Conservation (phyloP, 2,888 invertebrate species). For the Scaptomyza polygonia region DNA sequence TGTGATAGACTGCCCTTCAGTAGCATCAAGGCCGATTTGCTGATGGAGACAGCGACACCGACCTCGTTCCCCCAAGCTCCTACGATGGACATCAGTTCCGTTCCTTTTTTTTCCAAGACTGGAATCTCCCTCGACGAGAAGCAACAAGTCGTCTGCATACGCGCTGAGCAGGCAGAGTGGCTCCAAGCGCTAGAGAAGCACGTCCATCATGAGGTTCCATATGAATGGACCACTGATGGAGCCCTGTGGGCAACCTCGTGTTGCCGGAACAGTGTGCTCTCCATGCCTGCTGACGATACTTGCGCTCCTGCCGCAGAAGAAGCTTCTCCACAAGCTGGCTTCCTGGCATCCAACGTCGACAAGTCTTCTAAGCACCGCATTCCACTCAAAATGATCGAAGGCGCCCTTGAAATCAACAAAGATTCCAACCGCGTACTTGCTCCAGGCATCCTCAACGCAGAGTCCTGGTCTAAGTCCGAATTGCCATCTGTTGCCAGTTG, state of each 20-base stretch:
- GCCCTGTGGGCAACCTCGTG: slow-evolving; percentile 31
- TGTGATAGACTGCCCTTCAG: too few relatives aligned
- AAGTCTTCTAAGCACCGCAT: slow-evolving; percentile 7
- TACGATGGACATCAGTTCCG: neutral
- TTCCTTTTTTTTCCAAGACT: neutral
- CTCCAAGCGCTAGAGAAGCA: slow-evolving; percentile 4
- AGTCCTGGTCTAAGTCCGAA: too few relatives aligned
- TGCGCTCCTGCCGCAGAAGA: slow-evolving; percentile 18
- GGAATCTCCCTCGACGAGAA: neutral
- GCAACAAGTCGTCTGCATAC: neutral
- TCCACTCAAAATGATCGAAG: slow-evolving; percentile 6
- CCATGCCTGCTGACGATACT: slow-evolving; percentile 24
- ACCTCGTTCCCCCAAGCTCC: neutral
- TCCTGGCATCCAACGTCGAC: slow-evolving; percentile 20
- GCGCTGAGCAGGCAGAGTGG: neutral
- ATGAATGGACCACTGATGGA: slow-evolving; percentile 28
- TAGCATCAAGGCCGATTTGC: too few relatives aligned
- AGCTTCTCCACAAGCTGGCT: slow-evolving; percentile 29
- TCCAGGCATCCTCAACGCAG: slow-evolving; percentile 2
- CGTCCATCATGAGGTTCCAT: slow-evolving; percentile 23
- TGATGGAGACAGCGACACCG: too few relatives aligned
- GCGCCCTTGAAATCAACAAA: slow-evolving; percentile 7
- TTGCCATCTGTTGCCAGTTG: too few relatives aligned
- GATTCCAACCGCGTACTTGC: slow-evolving; percentile 16
- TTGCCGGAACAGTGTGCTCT: too few relatives aligned